Conservation (phyloP, 2,113 vertebrate genomes). For the Petromus typicus region DNA sequence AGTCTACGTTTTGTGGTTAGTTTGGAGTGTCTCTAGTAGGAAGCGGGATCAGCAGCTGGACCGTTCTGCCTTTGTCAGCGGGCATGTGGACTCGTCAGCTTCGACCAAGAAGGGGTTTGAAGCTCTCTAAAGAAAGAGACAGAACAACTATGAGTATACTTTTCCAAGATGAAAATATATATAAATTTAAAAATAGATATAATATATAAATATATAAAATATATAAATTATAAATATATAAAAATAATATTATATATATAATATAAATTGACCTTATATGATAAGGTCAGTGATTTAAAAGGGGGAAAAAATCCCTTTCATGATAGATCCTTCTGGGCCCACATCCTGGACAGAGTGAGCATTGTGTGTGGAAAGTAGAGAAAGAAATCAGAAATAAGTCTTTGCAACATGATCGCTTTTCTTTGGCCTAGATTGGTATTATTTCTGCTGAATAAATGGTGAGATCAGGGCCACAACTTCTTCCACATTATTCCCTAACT, state of each 20-base stretch:
- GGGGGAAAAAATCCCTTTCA: not conserved
- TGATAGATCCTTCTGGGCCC: not conserved
- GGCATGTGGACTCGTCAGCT: not conserved
- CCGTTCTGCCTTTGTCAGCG: slow-evolving; percentile 59
- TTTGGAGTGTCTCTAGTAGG: slow-evolving; percentile 58
- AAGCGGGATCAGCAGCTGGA: slow-evolving; percentile 66
- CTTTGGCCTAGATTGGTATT: slow-evolving; percentile 64
- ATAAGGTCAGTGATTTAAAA: slow-evolving; percentile 66
- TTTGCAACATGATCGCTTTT: not conserved
- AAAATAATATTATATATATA: no score
- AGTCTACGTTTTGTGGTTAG: slow-evolving; percentile 74
- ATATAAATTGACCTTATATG: no score
- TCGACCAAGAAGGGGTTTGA: slow-evolving; percentile 43
- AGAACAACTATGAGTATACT: not conserved
- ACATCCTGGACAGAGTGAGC: slow-evolving; percentile 36
- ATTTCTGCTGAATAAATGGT: slow-evolving; percentile 66
- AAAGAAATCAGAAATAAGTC: slow-evolving; percentile 48
- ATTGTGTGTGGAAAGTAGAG: slow-evolving; percentile 45
- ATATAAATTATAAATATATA: no score
- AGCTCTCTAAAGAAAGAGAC: slow-evolving; percentile 22
- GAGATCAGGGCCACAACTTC: slow-evolving; percentile 24
- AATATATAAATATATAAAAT: no score
- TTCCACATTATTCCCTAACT: not conserved
- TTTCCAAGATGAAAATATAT: slow-evolving; percentile 59
- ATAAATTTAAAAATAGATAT: no score